These are phyloP conservation scores for Nycticorax nycticorax DNA, from an alignment of 2,113 vertebrate species.

Conservation along the genomic window DNA sequence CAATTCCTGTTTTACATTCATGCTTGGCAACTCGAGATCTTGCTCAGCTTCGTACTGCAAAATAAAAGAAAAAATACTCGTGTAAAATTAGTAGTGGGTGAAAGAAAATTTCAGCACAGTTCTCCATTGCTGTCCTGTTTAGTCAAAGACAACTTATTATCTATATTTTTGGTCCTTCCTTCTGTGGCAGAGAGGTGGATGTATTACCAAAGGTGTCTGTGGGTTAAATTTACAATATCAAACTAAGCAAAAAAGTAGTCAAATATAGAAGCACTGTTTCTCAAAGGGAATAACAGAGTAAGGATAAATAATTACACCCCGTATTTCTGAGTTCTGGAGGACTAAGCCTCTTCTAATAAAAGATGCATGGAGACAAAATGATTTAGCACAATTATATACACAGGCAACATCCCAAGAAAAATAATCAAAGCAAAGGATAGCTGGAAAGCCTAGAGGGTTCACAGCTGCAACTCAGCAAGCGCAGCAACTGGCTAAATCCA, in stretches of 20 bases:
- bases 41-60: not conserved
- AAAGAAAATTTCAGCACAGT: not conserved
- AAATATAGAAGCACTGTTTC: not conserved
- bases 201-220: not conserved
- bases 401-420: not conserved
- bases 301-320: not conserved
- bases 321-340: not conserved
- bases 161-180: not conserved
- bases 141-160: not conserved
- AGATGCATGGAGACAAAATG: not conserved
- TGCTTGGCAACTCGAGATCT: not conserved
- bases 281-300: not conserved
- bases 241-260: not conserved
- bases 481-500: not conserved
- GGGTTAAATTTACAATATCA: not conserved
- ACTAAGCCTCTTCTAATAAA: not conserved
- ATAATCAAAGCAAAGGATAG: not conserved
- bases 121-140: not conserved
- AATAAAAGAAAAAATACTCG: not conserved
- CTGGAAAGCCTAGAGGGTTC: not conserved
- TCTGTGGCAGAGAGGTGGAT: not conserved
- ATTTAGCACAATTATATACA: conserved; percentile 21
- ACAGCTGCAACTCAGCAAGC: not conserved
- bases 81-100: not conserved
- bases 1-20: not conserved